Conservation (phyloP, 1,140 invertebrate species). For the Homarus americanus region DNA sequence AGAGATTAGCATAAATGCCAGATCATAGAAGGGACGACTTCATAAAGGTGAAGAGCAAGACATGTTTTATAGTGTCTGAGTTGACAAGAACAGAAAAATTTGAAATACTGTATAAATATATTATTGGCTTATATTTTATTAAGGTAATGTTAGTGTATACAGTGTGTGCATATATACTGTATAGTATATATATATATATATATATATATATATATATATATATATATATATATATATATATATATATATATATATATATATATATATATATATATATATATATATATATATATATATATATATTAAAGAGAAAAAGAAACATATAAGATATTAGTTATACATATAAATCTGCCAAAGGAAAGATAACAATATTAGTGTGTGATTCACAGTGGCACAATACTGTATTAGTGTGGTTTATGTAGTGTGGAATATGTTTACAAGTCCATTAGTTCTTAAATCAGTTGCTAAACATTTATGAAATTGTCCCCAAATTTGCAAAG, state of each 20-base stretch:
- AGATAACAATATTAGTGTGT: neutral
- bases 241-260: slow-evolving; percentile 12
- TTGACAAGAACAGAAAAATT: neutral
- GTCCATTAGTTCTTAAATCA: neutral
- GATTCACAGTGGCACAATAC: neutral
- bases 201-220: neutral
- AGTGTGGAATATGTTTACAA: neutral
- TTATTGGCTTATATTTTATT: neutral
- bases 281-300: no score
- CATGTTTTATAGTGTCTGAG: neutral
- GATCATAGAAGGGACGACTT: neutral
- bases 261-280: slow-evolving; percentile 29
- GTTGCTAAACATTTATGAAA: neutral
- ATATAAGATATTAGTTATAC: no score
- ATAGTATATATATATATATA: no score
- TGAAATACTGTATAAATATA: neutral
- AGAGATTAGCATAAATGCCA: neutral
- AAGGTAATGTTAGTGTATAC: neutral
- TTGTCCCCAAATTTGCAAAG: neutral
- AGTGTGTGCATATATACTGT: neutral
- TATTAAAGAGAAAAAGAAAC: no score
- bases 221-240: neutral
- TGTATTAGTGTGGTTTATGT: neutral
- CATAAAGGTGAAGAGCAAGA: neutral
- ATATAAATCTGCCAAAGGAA: neutral